phyloP scores from a whole-genome alignment of 2,113 vertebrate species.

The Lota lota region DNA sequence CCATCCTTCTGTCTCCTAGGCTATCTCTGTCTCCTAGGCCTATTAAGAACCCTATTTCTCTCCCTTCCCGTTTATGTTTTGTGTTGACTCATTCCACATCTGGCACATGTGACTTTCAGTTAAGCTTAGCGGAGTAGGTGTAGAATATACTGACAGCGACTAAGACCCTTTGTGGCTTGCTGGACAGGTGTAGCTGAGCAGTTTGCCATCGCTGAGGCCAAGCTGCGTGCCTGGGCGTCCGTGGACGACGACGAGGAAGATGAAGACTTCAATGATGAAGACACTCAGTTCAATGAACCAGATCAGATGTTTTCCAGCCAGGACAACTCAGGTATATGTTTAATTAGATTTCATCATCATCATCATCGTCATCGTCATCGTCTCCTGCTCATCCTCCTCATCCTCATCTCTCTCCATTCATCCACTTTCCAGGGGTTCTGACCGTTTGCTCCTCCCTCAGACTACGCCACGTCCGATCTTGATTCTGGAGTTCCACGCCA shows the following conservation, averaged over 20 bases:
- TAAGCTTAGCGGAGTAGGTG: too few relatives aligned
- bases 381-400: neutral
- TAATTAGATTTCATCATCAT: conserved; percentile 21
- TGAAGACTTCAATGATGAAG: conserved; percentile 84
- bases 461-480: conserved; percentile 42
- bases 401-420: conserved; percentile 18
- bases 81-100: too few relatives aligned
- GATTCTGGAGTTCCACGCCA: conserved; percentile 30
- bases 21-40: conserved; percentile 58
- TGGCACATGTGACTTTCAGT: too few relatives aligned
- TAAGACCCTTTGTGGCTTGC: too few relatives aligned
- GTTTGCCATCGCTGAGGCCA: conserved; percentile 95
- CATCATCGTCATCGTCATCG: conserved; percentile 6
- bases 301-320: conserved; percentile 36
- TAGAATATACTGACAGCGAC: too few relatives aligned
- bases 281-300: conserved; percentile 70
- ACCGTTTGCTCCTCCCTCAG: conserved; percentile 70
- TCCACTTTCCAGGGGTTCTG: conserved; percentile 53
- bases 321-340: conserved; percentile 58
- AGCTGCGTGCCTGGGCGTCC: conserved; percentile 92
- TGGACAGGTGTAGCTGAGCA: conserved; percentile 87
- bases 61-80: neutral
- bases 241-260: conserved; percentile 85
- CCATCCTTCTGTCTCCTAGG: conserved; percentile 26
- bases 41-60: conserved; percentile 46